Percentiles rank a stretch among this genome's conserved stretches.
Evolutionary conservation across 2,888 invertebrate genomes (phyloP).

Genomic region (Agonopterix alstromeriana): DNA sequence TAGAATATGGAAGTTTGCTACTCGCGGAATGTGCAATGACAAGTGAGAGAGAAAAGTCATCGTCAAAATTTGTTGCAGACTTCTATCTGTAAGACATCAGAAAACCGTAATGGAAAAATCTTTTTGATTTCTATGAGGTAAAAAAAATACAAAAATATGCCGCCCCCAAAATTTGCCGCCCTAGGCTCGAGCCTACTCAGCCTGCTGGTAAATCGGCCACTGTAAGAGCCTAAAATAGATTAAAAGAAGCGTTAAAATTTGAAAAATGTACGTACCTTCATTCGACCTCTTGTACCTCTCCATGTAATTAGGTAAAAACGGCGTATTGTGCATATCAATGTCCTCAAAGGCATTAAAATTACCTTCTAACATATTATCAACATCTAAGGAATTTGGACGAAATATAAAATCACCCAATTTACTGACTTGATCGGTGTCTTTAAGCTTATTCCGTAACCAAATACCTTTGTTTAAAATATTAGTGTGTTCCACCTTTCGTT

Average conservation of each 20-base stretch:
- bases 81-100: too few relatives aligned
- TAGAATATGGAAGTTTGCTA: too few relatives aligned
- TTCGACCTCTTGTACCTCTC: constrained; percentile 42
- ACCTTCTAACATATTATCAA: constrained; percentile 36
- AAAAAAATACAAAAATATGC: too few relatives aligned
- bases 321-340: constrained; percentile 24
- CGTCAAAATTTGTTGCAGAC: too few relatives aligned
- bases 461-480: constrained; percentile 53
- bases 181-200: too few relatives aligned
- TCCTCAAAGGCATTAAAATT: constrained; percentile 35
- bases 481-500: constrained; percentile 35
- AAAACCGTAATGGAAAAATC: too few relatives aligned
- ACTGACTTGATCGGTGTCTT: background rate
- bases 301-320: constrained; percentile 32
- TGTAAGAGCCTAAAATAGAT: too few relatives aligned
- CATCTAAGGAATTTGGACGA: constrained; percentile 40
- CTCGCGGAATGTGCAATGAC: too few relatives aligned
- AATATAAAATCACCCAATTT: constrained; percentile 41
- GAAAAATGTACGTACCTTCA: constrained; percentile 31
- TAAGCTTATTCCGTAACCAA: constrained; percentile 32
- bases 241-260: background rate
- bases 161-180: too few relatives aligned
- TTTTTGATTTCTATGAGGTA: too few relatives aligned
- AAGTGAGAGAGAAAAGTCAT: too few relatives aligned
- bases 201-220: too few relatives aligned